Conservation (phyloP, 1,140 invertebrate genomes). For the Papilio machaon region DNA sequence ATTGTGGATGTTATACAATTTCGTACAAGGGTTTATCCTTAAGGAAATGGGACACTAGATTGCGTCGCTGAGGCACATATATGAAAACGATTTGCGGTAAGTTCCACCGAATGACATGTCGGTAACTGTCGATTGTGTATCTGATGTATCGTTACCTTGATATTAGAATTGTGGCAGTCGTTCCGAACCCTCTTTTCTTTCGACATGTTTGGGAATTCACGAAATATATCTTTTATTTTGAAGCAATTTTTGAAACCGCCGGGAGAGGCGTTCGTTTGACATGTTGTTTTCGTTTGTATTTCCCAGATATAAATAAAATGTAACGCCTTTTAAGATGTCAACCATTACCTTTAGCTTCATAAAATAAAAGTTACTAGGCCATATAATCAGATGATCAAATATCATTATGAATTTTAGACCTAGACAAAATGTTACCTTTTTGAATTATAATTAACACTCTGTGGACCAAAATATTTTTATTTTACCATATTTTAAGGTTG, state of each 20-base stretch:
- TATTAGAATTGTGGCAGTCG: slow-evolving; percentile 33
- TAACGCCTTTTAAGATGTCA: background rate
- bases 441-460: background rate
- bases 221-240: slow-evolving; percentile 30
- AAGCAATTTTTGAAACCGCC: background rate
- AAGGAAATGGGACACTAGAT: slow-evolving; percentile 21
- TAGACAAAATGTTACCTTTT: background rate
- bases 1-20: slow-evolving; percentile 5
- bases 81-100: slow-evolving; percentile 23
- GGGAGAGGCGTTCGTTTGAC: background rate
- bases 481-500: background rate
- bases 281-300: slow-evolving; percentile 32
- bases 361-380: background rate
- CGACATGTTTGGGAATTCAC: slow-evolving; percentile 7
- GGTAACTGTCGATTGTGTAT: slow-evolving; percentile 34
- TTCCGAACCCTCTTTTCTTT: slow-evolving; percentile 31
- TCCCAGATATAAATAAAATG: background rate
- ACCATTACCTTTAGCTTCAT: background rate
- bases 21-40: slow-evolving; percentile 23
- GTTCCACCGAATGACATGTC: slow-evolving; percentile 1
- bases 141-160: slow-evolving; percentile 32
- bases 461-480: background rate
- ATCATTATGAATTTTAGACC: background rate
- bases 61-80: background rate
- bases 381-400: background rate